Base-by-base conservation (phyloP, 53 echinoderm and acorn worm genomes). In the Henricia sp. region DNA sequence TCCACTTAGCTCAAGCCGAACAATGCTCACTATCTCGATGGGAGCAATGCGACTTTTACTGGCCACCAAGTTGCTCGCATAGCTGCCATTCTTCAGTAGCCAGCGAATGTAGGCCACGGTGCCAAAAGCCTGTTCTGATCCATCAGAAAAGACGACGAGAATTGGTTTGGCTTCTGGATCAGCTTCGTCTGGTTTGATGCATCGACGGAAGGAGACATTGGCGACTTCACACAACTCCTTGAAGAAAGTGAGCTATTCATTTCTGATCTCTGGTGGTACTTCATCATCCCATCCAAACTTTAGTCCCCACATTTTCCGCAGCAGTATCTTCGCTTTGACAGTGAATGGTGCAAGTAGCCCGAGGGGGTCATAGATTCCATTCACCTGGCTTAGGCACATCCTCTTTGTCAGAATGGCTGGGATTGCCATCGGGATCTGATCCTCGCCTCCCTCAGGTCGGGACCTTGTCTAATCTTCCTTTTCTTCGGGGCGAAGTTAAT, bases 41-140 rank as follows among this genome's bases (percentile, higher is more conserved):
- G 88, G 88, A 34, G 88, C 88, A 36, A 82, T 58, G 33, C 82
- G 66, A 44, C 88, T 88, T 63, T 69, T 82, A 62, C 88, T 82
- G 26, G 88, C 71, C 16, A 88, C 55, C 2, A 88, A 23, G 21
- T 70, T 68, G 14, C 68, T 70, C 23, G 70, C 20, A 53, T 40
- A 82, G 19, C 37, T 41, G 6, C 88, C 82, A 82, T 88, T 23
- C 39, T 54, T 48, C 9, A 82, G 36, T 38, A 66, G 42, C 54
- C 68, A 88, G 29, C 82, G 53, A 14, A 70, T 54, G 52, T 82
- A 82, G 9, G 88, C 88, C 40, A 67, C 87, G 2, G 82, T 59
- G 6, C 82, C 78, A 58, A 78, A 68, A 23, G 88, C 88, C 67
- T 87, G 80, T 23, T 87, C 84, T 3, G 88, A 82, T 24, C 80